phyloP scores from a whole-genome alignment of 2,888 invertebrate species.

The Lysandra coridon region DNA sequence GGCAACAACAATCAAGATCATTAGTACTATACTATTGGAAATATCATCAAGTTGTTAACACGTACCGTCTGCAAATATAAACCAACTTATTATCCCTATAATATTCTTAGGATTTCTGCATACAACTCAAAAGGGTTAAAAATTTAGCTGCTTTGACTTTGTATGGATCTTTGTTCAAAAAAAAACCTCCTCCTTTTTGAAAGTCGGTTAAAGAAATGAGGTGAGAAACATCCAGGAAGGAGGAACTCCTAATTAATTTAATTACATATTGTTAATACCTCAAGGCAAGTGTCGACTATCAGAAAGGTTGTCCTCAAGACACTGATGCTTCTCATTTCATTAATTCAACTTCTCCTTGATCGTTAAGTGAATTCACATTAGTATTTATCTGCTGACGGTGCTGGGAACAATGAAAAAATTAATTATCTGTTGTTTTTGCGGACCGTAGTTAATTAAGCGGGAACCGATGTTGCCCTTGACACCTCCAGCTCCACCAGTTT shows the following conservation, averaged over 20 bases:
- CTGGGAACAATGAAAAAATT: not conserved
- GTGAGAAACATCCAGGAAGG: not conserved
- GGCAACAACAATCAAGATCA: constrained; percentile 27
- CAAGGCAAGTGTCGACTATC: not conserved
- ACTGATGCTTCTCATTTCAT: not conserved
- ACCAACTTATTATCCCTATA: not conserved
- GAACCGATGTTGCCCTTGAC: constrained; percentile 41
- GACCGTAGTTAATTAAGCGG: constrained; percentile 39
- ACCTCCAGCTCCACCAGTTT: constrained; percentile 27
- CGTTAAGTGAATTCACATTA: not conserved
- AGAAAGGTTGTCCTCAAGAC: not conserved
- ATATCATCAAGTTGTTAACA: constrained; percentile 34
- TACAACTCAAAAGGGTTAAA: not conserved
- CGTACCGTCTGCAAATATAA: constrained; percentile 30
- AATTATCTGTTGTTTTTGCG: constrained; percentile 34
- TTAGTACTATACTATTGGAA: constrained; percentile 35
- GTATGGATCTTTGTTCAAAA: too few species aligned
- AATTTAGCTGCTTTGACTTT: not conserved
- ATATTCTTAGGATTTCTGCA: not conserved
- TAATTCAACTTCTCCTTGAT: not conserved
- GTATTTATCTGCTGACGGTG: not conserved
- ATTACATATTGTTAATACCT: not conserved
- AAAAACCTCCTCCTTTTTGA: too few species aligned
- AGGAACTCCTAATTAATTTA: constrained; percentile 6
- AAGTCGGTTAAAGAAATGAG: not conserved